Evolutionary conservation across 2,797 vertebrate genomes (phyloP), one percentile per base, ranked within the genome.

Genomic region (Clamator glandarius): DNA sequence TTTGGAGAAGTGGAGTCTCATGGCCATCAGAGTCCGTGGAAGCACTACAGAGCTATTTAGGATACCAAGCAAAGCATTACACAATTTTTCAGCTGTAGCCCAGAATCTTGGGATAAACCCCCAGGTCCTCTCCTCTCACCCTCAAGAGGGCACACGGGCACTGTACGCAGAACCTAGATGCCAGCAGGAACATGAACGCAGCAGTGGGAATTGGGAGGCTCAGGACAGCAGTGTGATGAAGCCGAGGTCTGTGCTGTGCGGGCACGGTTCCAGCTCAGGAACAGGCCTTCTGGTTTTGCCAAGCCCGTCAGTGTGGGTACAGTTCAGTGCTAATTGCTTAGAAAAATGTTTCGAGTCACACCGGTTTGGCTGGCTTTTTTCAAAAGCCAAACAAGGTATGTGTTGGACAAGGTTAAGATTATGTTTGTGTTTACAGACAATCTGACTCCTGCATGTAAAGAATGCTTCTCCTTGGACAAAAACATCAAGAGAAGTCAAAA

Each of bases 381-480:
- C 11, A 46, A 73, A 78, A 87, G 70, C 66, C 92, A 86, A 93
- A 69, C 90, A 76, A 90, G 74, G 59, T 72, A 31, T 62, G 84
- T 84, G 88, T 77, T 61, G 89, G 62, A 33, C 44, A 83, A 89
- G 89, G 68, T 51, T 70, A 64, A 75, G 66, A 35, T 52, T 18
- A 5, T 86, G 69, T 93, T 87, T 93, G 68, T 83, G 73, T 95
- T 96, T 94, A 95, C 89, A 91, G 89, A 94, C 89, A 88, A 75
- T 29, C 57, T 62, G 77, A 91, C 88, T 95, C 85, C 87, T 84
- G 58, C 67, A 62, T 46, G 62, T 9, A 55, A 92, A 90, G 81
- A 89, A 76, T 28, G 55, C 28, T 69, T 41, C 21, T 84, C 33
- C 84, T 83, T 87, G 67, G 58, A 84, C 42, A 46, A 52, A 74